These are phyloP conservation scores for Corynorhinus townsendii DNA, from an alignment of 2,113 vertebrate genomes.

Conservation along the genomic window DNA sequence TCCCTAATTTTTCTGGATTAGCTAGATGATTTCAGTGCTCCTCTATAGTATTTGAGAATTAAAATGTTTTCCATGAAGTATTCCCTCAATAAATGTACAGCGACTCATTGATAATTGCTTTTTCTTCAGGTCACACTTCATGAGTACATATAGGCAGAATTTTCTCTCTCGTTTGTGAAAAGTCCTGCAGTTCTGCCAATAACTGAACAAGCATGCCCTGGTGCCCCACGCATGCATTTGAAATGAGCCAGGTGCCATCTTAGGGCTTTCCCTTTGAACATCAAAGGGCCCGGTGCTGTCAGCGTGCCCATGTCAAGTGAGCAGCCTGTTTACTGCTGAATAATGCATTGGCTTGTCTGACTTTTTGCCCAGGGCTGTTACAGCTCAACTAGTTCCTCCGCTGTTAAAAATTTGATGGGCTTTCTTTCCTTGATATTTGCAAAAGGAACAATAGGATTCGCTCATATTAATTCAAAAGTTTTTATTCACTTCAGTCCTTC, in stretches of 20 bases:
- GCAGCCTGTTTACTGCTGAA: constrained; percentile 14
- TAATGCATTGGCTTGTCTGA: not conserved
- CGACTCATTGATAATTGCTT: not conserved
- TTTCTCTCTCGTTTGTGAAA: not conserved
- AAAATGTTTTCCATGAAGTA: not conserved
- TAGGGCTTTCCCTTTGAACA: not conserved
- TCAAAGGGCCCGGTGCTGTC: not conserved
- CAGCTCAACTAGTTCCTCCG: not conserved
- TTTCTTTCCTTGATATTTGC: constrained; percentile 29
- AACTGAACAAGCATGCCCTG: not conserved
- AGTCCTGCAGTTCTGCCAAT: not conserved
- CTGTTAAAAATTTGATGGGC: constrained; percentile 47
- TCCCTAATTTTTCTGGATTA: not conserved
- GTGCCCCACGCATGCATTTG: not conserved
- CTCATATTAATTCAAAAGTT: not conserved
- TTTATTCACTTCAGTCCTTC: not conserved
- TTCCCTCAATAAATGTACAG: not conserved
- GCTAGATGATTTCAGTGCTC: not conserved
- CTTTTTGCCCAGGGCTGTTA: constrained; percentile 34
- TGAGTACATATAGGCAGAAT: not conserved
- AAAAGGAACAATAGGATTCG: constrained; percentile 15
- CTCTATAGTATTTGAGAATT: not conserved
- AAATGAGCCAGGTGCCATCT: not conserved
- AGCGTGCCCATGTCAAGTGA: not conserved
- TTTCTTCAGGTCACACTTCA: not conserved